These are phyloP conservation scores for Strigamia transsilvanica DNA, from an alignment of 2,888 invertebrate genomes.

Conservation along the genomic window DNA sequence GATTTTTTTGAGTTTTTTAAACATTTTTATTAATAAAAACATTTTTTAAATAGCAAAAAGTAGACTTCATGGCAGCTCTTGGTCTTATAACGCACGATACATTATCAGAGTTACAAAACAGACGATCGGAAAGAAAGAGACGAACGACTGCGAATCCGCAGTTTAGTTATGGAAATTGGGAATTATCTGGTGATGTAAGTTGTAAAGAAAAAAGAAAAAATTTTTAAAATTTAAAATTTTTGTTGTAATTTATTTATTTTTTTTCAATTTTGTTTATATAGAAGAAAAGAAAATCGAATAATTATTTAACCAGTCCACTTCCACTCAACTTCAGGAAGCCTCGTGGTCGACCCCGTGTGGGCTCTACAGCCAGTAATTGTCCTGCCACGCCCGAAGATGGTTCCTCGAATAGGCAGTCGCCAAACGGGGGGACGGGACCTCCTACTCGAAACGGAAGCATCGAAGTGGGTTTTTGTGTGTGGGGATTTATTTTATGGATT, in stretches of 20 bases:
- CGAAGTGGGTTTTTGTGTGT: not conserved
- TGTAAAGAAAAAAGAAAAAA: not conserved
- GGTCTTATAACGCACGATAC: conserved; percentile 56
- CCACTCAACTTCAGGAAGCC: conserved; percentile 54
- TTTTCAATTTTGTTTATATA: conserved; percentile 40
- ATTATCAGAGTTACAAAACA: conserved; percentile 54
- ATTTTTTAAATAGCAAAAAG: conserved; percentile 53
- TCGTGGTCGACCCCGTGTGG: conserved; percentile 52
- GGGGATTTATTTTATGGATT: not conserved
- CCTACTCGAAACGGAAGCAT: conserved; percentile 10
- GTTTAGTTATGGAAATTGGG: conserved; percentile 56
- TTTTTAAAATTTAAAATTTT: not conserved
- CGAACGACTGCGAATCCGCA: conserved; percentile 56
- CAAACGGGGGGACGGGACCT: conserved; percentile 15
- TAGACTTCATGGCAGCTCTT: conserved; percentile 55
- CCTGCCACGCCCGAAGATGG: conserved; percentile 10
- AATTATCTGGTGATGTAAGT: conserved; percentile 51
- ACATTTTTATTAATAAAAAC: not conserved
- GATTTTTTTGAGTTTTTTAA: not conserved
- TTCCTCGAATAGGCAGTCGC: conserved; percentile 10
- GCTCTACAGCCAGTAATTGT: conserved; percentile 47
- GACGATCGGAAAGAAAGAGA: conserved; percentile 56
- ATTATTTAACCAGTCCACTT: conserved; percentile 54
- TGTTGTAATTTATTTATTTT: not conserved
- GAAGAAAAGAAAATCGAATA: conserved; percentile 55